A percentile compares a stretch with the other conserved stretches of the same genome.
phyloP scores from a whole-genome alignment of 2,113 vertebrate species.

The Dromas ardeola region DNA sequence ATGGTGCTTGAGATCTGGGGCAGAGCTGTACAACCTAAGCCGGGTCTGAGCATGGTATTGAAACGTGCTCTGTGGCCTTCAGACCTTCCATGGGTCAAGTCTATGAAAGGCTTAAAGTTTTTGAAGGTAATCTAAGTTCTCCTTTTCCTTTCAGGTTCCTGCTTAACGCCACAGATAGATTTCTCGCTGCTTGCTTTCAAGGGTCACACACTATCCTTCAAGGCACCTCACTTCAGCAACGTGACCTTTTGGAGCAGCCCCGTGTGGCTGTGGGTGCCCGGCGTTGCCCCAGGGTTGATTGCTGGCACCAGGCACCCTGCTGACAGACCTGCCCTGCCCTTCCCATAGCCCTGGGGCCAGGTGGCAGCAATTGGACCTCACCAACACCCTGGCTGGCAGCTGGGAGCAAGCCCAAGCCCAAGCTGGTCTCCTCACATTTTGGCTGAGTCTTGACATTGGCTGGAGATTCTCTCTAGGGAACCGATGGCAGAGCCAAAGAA shows the following conservation, averaged over 20 bases:
- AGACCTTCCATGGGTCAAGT: background rate
- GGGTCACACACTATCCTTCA: background rate
- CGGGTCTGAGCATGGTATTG: background rate
- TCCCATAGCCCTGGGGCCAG: background rate
- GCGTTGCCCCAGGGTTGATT: background rate
- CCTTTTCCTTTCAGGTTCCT: background rate
- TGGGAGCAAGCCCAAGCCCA: background rate
- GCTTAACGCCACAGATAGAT: background rate
- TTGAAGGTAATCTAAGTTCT: background rate
- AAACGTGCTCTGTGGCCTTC: background rate
- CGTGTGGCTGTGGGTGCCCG: rapidly evolving
- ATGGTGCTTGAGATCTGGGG: background rate
- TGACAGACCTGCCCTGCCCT: background rate
- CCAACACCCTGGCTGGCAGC: background rate
- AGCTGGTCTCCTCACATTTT: background rate
- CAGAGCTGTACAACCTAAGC: background rate
- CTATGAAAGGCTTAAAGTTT: background rate
- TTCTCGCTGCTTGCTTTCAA: background rate
- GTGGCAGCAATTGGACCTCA: background rate
- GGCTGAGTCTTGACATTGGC: background rate
- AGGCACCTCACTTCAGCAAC: background rate
- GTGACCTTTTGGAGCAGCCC: background rate
- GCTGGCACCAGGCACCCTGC: background rate
- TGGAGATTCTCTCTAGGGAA: background rate
- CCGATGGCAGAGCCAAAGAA: background rate